Base-by-base conservation (phyloP, 2,113 vertebrate genomes). In the Apeltes quadracus region DNA sequence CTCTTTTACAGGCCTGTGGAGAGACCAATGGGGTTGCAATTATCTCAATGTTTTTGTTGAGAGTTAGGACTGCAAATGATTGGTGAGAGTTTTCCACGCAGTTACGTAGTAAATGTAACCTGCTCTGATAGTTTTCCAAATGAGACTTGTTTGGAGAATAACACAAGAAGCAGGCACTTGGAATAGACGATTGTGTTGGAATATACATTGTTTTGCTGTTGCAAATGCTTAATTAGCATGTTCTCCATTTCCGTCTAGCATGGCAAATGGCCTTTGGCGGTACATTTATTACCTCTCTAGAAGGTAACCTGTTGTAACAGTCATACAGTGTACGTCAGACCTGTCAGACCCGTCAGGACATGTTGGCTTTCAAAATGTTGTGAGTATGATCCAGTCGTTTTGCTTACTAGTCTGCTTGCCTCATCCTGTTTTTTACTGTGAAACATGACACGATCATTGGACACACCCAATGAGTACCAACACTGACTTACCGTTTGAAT, bases 401-500 rank as follows among this genome's bases (percentile, higher is more conserved):
- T 61, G 8, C 32, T 56, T 34, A 71, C 5, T 36, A 32, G 58
- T 75, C 18, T 15, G 38, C 36, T 27, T 58, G 32, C 50, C 58
- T 82, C 72, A 69, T 72, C 69, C 12, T 36, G 36, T 46, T 39
- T 20, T 58, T n/a, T 58, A 36, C 75, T 46, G 36, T 3, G 46
- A 7, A 41, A 78, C n/a, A 25, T 9, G 18, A 22, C n/a, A 1
- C 29, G 34, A 73, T 56, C 5, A 64, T 74, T 67, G 32, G 15
- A 72, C 48, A 75, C 59, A 64, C 56, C 39, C 65, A 57, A 63
- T 69, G 10, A 53, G n/a, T 8, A 41, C 7, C 2, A 22, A 12
- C 39, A 9, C 54, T 85, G 73, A 91, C 94, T 94, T 80, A 95
- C 95, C 95, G 88, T 76, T 89, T 95, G 62, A 95, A 93, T 79